Evolutionary conservation across 2,888 invertebrate genomes (phyloP), one percentile per base, ranked within the genome.

Genomic region (Anticlea derivata): DNA sequence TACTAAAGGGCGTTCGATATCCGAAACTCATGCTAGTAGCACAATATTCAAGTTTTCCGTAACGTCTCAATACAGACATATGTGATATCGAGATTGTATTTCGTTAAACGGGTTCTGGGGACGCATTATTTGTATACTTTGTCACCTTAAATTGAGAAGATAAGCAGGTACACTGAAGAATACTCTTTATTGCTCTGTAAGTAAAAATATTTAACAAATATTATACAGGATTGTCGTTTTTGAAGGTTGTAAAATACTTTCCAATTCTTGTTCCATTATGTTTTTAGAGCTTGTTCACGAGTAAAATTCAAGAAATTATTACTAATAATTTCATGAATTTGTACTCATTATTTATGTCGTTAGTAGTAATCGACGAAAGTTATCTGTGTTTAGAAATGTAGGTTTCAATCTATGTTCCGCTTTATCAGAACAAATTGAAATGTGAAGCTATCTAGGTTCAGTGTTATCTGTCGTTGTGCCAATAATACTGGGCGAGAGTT

Each of bases 61-160:
- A 72, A 73, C 57, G 63, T 69, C 76, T 78, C 68, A 72, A 79
- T 78, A 74, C 65, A 68, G 68, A 49, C 35, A 58, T 61, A 60
- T 66, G 64, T 65, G 55, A 68, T 63, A 62, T 55, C 59, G 60
- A 68, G 68, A 70, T 73, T 58, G 66, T 56, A 66, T 50, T 29
- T 23, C 50, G 24, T 47, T 44, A 23, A 52, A 56, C 47, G 35
- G 54, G 56, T 50, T 49, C 44, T 50, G 6, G 31, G 33, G 11
- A 27, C 11, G 30, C 50, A 49, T 56, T 56, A 58, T 53, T 50
- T 50, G 46, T 38, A 51, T 55, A 57, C 40, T 44, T 44, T 55
- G 56, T 61, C 55, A 53, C 55, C 48, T 30, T 61, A 57, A 54
- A 55, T 35, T 50, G 52, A 48, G 50, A 46, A 47, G 57, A 50